Base-by-base conservation (phyloP, 35 echinoderm and acorn worm species). In the Nesometra sesokonis region DNA sequence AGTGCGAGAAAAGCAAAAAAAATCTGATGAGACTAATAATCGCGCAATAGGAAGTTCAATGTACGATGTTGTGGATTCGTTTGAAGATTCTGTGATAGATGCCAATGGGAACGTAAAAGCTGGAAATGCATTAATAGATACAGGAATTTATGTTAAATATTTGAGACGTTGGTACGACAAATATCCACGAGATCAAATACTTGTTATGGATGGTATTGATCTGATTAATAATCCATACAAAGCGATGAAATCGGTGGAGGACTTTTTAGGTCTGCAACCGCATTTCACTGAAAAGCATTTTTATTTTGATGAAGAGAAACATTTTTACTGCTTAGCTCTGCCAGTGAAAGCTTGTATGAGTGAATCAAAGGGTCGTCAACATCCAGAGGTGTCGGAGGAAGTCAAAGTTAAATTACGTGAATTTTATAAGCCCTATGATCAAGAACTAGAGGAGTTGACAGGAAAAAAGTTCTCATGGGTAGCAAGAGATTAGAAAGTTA, bases 101-200 rank as follows among this genome's bases (percentile, higher is more conserved):
- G 29, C 38, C 11, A 76, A 87, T 29, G 92, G 92, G 7, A 83
- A 86, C 32, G 46, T 93, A 0, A 87, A 89, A 32, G 76, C 21
- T 1, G 86, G 80, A 57, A 93, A 93, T 47, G 84, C 67, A 2
- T 36, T 93, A 35, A 77, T 93, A 0, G 89, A 93, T 43, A 86
- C 90, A 19, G 92, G 92, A 31, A 82, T 93, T 30, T 93, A 93
- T 46, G 78, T 81, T 0, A 93, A 84, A 30, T 88, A 93, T 77
- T 34, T 93, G 0, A 86, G 35, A 36, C 80, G 88, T 27, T 93
- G 92, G 92, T 84, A 84, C 13, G 92, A 87, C 21, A 85, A 46
- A 34, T 93, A 90, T 77, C 85, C 84, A 19, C 38, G 84, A 34
- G 46, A 89, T 40, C 92, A 93, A 82, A 84, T 93, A 5, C 85